These are phyloP conservation scores for Bubo blakistoni DNA, from an alignment of 2,113 vertebrate species.

Conservation along the genomic window DNA sequence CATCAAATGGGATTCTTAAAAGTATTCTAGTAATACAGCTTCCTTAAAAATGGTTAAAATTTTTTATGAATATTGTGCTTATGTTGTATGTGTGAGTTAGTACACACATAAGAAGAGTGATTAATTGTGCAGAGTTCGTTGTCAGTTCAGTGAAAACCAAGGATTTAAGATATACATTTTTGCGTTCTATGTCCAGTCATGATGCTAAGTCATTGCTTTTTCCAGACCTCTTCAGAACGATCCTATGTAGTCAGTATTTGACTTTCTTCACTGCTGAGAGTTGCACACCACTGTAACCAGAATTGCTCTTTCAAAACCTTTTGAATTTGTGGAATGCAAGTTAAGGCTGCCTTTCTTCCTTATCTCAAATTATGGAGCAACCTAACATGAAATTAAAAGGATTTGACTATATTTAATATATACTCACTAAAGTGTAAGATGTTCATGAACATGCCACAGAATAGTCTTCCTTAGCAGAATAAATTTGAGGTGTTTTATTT, in stretches of 20 bases:
- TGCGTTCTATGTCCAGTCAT: rapidly evolving
- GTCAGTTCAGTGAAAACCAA: neutral
- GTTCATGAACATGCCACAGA: neutral
- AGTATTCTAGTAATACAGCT: neutral
- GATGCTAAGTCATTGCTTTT: neutral
- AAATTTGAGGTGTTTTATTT: neutral
- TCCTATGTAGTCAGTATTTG: neutral
- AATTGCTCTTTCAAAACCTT: neutral
- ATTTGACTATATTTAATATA: neutral
- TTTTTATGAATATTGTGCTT: neutral
- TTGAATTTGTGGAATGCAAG: neutral
- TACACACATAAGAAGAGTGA: neutral
- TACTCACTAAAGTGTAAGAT: neutral
- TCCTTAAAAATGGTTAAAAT: neutral
- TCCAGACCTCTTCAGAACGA: neutral
- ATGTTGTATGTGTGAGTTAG: neutral
- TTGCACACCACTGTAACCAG: neutral
- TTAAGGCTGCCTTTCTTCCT: neutral
- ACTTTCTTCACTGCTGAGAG: neutral
- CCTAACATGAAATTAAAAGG: neutral
- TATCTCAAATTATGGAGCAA: neutral
- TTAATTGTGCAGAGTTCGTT: neutral
- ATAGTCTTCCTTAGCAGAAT: neutral
- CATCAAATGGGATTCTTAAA: neutral
- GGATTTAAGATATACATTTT: neutral